These are phyloP conservation scores for Drosophila helvetica DNA, from an alignment of 2,888 invertebrate species.

Conservation along the genomic window DNA sequence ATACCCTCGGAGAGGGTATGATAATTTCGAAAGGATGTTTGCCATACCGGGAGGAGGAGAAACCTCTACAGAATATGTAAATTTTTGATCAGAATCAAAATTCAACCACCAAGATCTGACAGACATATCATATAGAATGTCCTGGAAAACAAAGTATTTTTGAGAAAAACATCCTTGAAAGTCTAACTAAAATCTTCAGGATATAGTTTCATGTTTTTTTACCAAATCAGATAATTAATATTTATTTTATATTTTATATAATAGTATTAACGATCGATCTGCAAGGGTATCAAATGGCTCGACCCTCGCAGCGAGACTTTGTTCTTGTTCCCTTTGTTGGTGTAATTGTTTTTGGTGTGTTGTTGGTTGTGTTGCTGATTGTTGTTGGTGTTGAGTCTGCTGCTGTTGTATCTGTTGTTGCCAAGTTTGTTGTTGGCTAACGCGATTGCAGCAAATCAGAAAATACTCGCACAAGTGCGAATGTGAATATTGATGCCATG, in stretches of 20 bases:
- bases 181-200: too few species aligned
- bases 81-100: too few species aligned
- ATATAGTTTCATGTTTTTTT: too few species aligned
- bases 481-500: constrained; percentile 76
- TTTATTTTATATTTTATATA: not conserved
- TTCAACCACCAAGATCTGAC: too few species aligned
- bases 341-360: constrained; percentile 18
- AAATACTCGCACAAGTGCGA: constrained; percentile 79
- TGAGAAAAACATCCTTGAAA: too few species aligned
- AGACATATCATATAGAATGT: too few species aligned
- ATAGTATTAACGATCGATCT: not conserved
- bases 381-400: constrained; percentile 37
- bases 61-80: too few species aligned
- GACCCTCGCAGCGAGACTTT: not conserved
- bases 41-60: too few species aligned
- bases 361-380: constrained; percentile 42
- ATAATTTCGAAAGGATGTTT: not conserved
- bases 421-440: constrained; percentile 61
- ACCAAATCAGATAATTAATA: too few species aligned
- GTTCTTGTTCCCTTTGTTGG: constrained; percentile 1
- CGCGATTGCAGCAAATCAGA: constrained; percentile 76
- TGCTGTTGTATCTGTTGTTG: constrained; percentile 33
- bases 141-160: too few species aligned
- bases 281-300: not conserved
- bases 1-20: not conserved